Evolutionary conservation across 1,140 invertebrate species (phyloP), one percentile per base, ranked within the genome.

Genomic region (Macrobrachium nipponense): DNA sequence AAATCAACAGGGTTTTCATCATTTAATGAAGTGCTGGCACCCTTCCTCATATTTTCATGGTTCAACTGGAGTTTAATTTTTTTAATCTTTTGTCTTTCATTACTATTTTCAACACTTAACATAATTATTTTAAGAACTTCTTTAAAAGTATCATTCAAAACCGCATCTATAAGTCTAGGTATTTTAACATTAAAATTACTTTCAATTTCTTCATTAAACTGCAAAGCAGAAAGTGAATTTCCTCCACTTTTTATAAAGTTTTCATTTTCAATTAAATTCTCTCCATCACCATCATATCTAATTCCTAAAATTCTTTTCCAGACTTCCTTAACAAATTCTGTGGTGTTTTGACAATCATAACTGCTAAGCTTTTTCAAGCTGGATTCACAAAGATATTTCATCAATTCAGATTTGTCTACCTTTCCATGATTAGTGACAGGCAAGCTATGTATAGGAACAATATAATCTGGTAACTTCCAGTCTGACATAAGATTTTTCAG

Each of bases 401-500:
- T 51, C 20, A 86, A 80, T n/a, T 80, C 17, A 10, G 62, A 27
- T 61, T 17, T 64, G 27, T 73, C 70, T 36, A 86, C 58, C 62
- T 86, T 86, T 15, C 84, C 84, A 80, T 86, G 84, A 2, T 44
- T 72, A 75, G 80, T 86, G 44, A 86, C 62, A 27, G 84, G 84
- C n/a, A 86, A 20, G 10, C 61, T 20, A 18, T 80, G n/a, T 51
- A 86, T 64, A 17, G 80, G 10, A 20, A 86, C 61, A 15, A 86
- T 64, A 51, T 86, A 61, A 86, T 86, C 84, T 23, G 84, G 84
- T 61, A 86, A n/a, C 61, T 86, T 86, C 76, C 84, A 80, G 2
- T 68, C 15, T n/a, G 76, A 60, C 51, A 86, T 62, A 61, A 60
- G n/a, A 43, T 18, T 80, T 64, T 59, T 86, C 59, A 86, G 59